phyloP scores from a whole-genome alignment of 2,797 vertebrate genomes.

The Tadarida brasiliensis region DNA sequence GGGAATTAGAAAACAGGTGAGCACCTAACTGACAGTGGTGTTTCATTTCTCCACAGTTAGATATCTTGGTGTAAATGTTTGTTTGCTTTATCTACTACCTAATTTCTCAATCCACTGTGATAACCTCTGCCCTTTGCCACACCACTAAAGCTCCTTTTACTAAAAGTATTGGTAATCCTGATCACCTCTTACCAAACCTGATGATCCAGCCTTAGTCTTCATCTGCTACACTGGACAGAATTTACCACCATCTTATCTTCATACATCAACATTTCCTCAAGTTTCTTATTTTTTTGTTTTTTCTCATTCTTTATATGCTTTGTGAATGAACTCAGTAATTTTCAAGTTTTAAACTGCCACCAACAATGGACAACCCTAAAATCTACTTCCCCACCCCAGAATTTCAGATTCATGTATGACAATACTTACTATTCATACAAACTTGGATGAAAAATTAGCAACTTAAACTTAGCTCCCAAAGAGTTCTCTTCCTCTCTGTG shows the following conservation, averaged over 20 bases:
- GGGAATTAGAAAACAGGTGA: not conserved
- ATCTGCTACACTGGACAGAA: not conserved
- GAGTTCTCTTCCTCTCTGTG: accelerated
- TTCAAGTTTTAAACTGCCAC: not conserved
- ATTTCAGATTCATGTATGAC: not conserved
- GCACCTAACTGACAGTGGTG: accelerated
- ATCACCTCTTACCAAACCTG: not conserved
- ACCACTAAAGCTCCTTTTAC: not conserved
- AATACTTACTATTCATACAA: not conserved
- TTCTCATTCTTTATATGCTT: not conserved
- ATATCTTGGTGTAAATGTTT: not conserved
- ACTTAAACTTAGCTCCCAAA: not conserved
- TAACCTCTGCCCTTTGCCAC: not conserved
- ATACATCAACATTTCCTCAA: not conserved
- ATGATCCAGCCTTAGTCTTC: not conserved
- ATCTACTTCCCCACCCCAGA: not conserved
- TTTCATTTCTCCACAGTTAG: not conserved
- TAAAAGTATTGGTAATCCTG: not conserved
- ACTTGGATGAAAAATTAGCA: not conserved
- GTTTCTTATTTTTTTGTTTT: not conserved
- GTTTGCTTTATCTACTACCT: not conserved
- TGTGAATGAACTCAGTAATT: not conserved
- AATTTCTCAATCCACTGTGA: not conserved
- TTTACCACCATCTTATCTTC: not conserved
- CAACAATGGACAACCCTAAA: not conserved